Evolutionary conservation across 2,888 invertebrate genomes (phyloP).

Genomic region (Apamea epomidion): DNA sequence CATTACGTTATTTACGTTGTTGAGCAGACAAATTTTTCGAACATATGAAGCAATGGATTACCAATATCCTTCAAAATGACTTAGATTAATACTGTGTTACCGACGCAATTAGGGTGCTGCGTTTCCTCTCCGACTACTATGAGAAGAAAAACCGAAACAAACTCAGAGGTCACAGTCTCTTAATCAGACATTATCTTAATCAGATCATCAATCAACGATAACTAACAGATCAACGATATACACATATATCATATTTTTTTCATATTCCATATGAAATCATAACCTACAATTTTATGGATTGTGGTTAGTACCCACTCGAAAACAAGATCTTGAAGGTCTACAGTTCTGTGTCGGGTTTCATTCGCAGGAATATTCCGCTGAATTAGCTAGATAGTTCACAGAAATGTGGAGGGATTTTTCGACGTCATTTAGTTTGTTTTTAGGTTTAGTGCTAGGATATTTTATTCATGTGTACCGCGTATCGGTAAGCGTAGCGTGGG

Average conservation of each 20-base stretch:
- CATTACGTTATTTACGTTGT: too few species aligned
- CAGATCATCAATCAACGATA: not conserved
- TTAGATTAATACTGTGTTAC: too few species aligned
- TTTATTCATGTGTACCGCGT: not conserved
- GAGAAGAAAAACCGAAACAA: not conserved
- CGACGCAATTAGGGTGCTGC: too few species aligned
- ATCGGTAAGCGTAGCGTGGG: too few species aligned
- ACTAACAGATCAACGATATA: too few species aligned
- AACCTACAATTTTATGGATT: too few species aligned
- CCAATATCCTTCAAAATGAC: too few species aligned
- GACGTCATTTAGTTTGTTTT: not conserved
- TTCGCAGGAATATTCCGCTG: not conserved
- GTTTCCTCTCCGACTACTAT: not conserved
- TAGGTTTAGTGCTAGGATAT: not conserved
- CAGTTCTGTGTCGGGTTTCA: not conserved
- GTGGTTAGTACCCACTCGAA: not conserved
- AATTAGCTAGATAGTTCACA: not conserved
- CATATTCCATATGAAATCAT: not conserved
- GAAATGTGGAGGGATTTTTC: not conserved
- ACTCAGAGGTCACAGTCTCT: not conserved
- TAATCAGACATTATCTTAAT: not conserved
- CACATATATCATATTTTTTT: too few species aligned
- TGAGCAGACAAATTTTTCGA: too few species aligned
- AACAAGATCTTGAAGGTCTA: not conserved
- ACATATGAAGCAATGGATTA: too few species aligned